Evolutionary conservation across 2,888 invertebrate species (phyloP), one percentile per base, ranked within the genome.

Genomic region (Meiosimyza decipiens): DNA sequence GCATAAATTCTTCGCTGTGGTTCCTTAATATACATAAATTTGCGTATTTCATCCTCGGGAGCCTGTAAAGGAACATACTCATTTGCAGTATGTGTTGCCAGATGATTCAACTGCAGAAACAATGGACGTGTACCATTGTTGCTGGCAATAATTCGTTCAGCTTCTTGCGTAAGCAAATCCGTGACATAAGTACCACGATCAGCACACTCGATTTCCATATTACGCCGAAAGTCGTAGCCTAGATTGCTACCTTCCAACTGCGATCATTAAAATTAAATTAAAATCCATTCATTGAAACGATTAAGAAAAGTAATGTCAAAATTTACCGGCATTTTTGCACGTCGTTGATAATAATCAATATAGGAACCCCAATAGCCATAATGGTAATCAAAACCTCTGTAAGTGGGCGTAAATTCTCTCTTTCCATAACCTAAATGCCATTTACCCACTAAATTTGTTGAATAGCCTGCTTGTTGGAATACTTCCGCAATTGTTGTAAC

Each of bases 341-440:
- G 89, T 73, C 92, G 91, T 79, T 92, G 91, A 81, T 91, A 95
- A 82, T 97, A 97, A 83, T 95, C 94, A 72, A 94, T 91, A 77
- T 90, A 92, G 2, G 94, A 95, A 74, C 92, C 92, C 89, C 94
- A 93, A 83, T 95, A 96, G 2, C 97, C 97, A 82, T 91, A 94
- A 84, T 95, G 95, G 6, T 91, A 89, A 78, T 94, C 92, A 81
- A 94, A 97, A 5, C 95, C 95, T 51, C 95, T 89, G 74, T 88
- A 87, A 0, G 90, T 90, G 1, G 95, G 95, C 7, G 93, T 91
- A 82, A 88, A 88, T 3, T 79, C 77, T 1, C 82, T 82, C 70
- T 89, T 89, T 76, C 91, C 92, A 88, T 92, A 94, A 2, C 97
- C 97, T 73, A 97, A 90, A 84, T 94, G 93, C 97, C 97, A 97